phyloP scores from a whole-genome alignment of 2,113 vertebrate species.

The Boleophthalmus pectinirostris region DNA sequence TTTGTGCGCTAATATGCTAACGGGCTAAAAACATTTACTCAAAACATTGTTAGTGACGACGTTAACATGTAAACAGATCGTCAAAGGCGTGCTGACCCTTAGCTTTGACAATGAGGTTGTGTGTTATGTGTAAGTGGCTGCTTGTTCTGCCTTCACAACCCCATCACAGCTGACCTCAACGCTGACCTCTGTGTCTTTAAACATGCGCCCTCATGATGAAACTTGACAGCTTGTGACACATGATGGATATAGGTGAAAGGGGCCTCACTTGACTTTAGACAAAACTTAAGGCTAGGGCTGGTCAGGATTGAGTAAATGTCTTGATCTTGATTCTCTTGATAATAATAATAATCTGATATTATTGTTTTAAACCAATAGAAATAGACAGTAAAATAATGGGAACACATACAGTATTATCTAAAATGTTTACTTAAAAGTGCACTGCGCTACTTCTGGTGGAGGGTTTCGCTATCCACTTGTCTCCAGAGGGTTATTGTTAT shows the following conservation, averaged over 20 bases:
- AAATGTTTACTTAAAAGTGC: no score
- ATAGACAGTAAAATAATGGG: no score
- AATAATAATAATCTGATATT: no score
- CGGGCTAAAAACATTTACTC: background rate
- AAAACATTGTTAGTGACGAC: background rate
- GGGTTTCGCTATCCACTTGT: no score
- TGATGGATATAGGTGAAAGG: conserved; percentile 40
- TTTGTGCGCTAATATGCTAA: background rate
- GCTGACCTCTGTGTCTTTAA: conserved; percentile 27
- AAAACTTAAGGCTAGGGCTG: background rate
- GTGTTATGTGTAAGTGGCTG: conserved; percentile 21
- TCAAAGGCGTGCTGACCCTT: background rate
- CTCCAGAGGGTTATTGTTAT: no score
- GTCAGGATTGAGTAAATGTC: background rate
- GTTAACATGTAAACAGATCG: background rate
- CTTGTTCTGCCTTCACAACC: conserved; percentile 27
- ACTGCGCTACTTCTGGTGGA: no score
- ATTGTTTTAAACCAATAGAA: no score
- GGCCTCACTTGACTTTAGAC: conserved; percentile 14
- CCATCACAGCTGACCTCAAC: conserved; percentile 28
- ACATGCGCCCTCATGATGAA: conserved; percentile 14
- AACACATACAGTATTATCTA: no score
- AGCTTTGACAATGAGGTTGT: conserved; percentile 15
- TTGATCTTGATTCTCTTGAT: background rate
- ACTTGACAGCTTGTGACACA: conserved; percentile 37